Evolutionary conservation across 2,113 vertebrate genomes (phyloP).

Genomic region (Pitta sordida): DNA sequence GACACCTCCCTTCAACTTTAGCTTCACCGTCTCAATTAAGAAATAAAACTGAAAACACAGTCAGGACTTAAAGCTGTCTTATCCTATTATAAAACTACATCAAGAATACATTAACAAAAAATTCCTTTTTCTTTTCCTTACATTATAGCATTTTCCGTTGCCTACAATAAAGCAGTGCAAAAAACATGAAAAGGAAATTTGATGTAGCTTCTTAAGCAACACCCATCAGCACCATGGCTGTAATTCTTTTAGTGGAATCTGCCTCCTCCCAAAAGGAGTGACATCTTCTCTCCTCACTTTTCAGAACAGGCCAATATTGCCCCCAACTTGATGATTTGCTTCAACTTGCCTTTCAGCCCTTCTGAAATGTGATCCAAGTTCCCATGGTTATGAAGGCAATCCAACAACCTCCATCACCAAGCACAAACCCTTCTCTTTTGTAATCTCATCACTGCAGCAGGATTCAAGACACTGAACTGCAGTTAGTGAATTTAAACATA

Average conservation of each 20-base stretch:
- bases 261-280: background rate
- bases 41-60: background rate
- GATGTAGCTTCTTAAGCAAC: background rate
- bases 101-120: background rate
- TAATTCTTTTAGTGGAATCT: background rate
- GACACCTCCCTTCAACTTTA: background rate
- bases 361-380: background rate
- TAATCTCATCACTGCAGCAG: background rate
- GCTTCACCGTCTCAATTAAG: background rate
- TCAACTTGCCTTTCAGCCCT: background rate
- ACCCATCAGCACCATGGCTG: background rate
- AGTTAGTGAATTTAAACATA: background rate
- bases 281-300: background rate
- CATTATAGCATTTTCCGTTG: background rate
- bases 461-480: background rate
- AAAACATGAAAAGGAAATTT: background rate
- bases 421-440: background rate
- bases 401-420: background rate
- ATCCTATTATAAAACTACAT: background rate
- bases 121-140: background rate
- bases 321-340: background rate
- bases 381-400: background rate
- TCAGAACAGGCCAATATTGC: background rate
- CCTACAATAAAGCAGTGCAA: background rate
- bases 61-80: background rate